Conservation (phyloP, 2,888 invertebrate genomes). For the Plebejus anna region DNA sequence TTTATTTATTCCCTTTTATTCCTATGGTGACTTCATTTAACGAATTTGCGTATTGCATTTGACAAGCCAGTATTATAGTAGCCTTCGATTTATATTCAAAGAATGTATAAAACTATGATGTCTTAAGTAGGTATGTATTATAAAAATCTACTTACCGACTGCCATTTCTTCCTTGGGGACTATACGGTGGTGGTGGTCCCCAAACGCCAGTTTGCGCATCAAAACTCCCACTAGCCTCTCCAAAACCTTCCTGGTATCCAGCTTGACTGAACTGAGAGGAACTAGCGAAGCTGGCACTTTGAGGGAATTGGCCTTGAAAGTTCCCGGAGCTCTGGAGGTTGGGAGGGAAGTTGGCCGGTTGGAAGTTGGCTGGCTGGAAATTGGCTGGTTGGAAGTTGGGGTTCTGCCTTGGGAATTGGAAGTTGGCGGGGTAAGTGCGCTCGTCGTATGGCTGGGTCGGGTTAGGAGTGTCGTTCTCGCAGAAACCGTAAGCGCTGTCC, state of each 20-base stretch:
- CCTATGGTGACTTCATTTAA: no score
- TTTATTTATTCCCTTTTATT: no score
- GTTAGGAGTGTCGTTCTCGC: slow-evolving; percentile 63
- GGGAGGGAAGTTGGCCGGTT: slow-evolving; percentile 42
- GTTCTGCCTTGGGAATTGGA: slow-evolving; percentile 42
- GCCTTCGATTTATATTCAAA: no score
- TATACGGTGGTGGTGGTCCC: slow-evolving; percentile 95
- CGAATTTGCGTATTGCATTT: no score
- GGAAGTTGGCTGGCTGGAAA: slow-evolving; percentile 34
- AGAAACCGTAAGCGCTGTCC: slow-evolving; percentile 91
- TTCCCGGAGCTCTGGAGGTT: slow-evolving; percentile 40
- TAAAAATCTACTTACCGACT: slow-evolving; percentile 49
- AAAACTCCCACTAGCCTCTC: slow-evolving; percentile 78
- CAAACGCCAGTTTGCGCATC: slow-evolving; percentile 82
- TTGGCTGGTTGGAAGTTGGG: slow-evolving; percentile 7
- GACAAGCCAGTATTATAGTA: no score
- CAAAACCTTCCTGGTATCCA: slow-evolving; percentile 71
- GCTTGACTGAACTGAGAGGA: slow-evolving; percentile 47
- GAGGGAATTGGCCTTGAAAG: slow-evolving; percentile 44
- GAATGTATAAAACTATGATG: neutral
- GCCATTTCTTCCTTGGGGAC: slow-evolving; percentile 83
- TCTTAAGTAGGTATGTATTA: neutral
- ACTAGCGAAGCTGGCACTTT: slow-evolving; percentile 44
- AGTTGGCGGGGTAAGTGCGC: slow-evolving; percentile 49
- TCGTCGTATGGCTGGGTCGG: slow-evolving; percentile 50